phyloP scores from a whole-genome alignment of 2,888 invertebrate species.

The Aricia artaxerxes region DNA sequence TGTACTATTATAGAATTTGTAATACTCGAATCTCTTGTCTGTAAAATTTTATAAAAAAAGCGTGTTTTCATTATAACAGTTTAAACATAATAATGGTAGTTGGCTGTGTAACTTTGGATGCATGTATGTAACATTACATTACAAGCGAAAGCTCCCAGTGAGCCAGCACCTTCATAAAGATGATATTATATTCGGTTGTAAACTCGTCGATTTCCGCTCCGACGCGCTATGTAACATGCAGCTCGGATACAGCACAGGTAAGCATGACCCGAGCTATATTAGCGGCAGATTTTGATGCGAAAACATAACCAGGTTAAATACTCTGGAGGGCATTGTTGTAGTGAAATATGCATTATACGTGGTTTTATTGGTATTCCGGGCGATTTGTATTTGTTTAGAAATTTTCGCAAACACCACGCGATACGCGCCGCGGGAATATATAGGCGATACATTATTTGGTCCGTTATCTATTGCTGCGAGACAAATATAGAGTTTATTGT shows the following conservation, averaged over 20 bases:
- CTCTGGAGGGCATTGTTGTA: constrained; percentile 8
- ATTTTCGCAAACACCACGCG: constrained; percentile 5
- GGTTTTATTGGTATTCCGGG: constrained; percentile 17
- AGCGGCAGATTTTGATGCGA: neutral
- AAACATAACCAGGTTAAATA: neutral
- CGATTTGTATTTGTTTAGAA: constrained; percentile 14
- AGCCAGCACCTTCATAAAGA: neutral
- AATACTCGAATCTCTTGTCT: no score
- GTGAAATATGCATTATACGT: constrained; percentile 8
- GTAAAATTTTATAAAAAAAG: no score
- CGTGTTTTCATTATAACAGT: no score
- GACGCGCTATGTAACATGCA: neutral
- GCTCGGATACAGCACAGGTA: neutral
- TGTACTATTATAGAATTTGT: no score
- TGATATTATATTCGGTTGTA: neutral
- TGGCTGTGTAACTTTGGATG: no score
- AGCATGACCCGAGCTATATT: neutral
- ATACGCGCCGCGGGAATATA: neutral
- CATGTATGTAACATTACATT: neutral
- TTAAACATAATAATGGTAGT: no score
- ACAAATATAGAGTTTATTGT: neutral
- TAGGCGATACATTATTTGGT: neutral
- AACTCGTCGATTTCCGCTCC: neutral
- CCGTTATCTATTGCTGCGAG: neutral
- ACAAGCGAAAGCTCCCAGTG: neutral